Evolutionary conservation across 2,797 vertebrate genomes (phyloP), one percentile per base, ranked within the genome.

Genomic region (Acanthopagrus latus): DNA sequence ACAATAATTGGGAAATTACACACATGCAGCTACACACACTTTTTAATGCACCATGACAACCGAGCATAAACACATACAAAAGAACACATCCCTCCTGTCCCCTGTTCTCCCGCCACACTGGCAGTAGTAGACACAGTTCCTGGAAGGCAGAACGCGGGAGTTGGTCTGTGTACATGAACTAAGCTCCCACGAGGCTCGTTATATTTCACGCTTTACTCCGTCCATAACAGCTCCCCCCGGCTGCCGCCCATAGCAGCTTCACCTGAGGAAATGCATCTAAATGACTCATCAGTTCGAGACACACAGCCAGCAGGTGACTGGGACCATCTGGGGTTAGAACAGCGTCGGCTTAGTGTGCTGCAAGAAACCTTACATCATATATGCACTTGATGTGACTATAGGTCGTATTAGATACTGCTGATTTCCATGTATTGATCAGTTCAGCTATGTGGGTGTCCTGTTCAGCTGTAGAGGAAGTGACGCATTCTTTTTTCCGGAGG

Each of bases 141-240:
- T 74, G 51, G 67, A 73, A 75, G 73, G 75, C 60, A 74, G 75
- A 76, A 52, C 68, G 60, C 17, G 2, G 56, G 74, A 82, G 75
- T 58, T 18, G 14, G 41, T 74, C 76, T 86, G 85, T 83, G 85
- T 75, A 81, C 81, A 82, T 72, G 80, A 80, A 83, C 70, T 4
- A 56, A 75, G 47, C 72, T 88, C 92, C 86, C 86, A 57, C 6
- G 87, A 87, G 93, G 78, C 93, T 92, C 85, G 64, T 94, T 93
- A 94, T 46, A 64, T 64, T 75, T 77, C 75, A 41, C 16, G 47
- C 70, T 84, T 59, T 52, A 62, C 71, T 79, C 80, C 17, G 44
- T 74, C 75, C 76, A 18, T 68, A 74, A 86, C 56, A 5, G 80
- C 57, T 91, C 84, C 88, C 82, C 82, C 73, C 80, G 78, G 73